Evolutionary conservation across 2,797 vertebrate species (phyloP).

Genomic region (Hemitrygon akajei): DNA sequence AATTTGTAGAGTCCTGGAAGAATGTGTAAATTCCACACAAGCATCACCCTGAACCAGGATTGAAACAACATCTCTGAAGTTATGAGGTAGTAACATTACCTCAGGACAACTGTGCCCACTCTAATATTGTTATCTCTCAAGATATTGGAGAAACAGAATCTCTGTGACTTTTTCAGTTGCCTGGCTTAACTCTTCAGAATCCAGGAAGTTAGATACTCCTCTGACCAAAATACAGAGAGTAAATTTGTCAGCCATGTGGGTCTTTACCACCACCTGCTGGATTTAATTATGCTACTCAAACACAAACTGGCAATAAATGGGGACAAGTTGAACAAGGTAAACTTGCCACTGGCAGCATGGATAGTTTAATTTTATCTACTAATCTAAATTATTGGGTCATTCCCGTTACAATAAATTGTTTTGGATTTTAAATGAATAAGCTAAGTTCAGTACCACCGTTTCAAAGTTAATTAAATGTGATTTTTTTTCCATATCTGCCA

Average conservation of each 20-base stretch:
- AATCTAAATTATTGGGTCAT: background rate
- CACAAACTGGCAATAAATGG: background rate
- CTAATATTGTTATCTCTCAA: no score
- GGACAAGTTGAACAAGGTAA: background rate
- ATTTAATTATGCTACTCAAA: background rate
- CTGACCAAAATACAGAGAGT: background rate
- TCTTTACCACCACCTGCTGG: slow-evolving; percentile 8
- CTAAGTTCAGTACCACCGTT: background rate
- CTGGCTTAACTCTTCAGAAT: background rate
- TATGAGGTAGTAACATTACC: no score
- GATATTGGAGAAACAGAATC: background rate
- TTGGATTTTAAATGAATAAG: background rate
- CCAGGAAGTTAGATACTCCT: background rate
- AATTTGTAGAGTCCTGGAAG: no score
- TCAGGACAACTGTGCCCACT: no score
- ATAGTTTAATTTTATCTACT: no score
- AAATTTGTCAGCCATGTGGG: background rate
- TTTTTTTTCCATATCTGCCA: background rate
- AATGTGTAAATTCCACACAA: no score
- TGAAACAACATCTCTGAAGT: no score
- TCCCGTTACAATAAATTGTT: background rate
- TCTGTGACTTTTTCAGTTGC: background rate
- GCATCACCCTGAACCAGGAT: no score
- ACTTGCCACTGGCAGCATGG: no score
- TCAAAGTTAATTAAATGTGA: background rate